These are phyloP conservation scores for Achlya flavicornis DNA, from an alignment of 2,888 invertebrate species.

Conservation along the genomic window DNA sequence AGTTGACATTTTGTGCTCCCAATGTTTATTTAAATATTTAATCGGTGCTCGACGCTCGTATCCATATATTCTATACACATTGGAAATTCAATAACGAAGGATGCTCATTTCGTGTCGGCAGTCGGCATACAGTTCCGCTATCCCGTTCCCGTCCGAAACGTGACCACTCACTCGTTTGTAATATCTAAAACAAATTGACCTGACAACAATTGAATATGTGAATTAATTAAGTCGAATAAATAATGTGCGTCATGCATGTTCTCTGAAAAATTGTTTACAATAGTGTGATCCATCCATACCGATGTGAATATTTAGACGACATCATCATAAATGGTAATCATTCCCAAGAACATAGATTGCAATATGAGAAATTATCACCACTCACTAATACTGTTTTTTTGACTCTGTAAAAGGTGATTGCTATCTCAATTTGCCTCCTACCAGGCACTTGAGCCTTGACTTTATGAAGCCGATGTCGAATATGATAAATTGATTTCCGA, in stretches of 20 bases:
- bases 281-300: not conserved
- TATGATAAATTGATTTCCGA: conserved; percentile 17
- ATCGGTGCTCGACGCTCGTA: conserved; percentile 25
- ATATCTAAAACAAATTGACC: not conserved
- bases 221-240: not conserved
- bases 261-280: conserved; percentile 6
- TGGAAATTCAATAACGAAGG: conserved; percentile 1
- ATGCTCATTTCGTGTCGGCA: conserved; percentile 5
- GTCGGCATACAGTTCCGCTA: not conserved
- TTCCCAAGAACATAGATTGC: not conserved
- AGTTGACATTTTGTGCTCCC: conserved; percentile 53
- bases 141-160: not conserved
- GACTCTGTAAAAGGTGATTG: not conserved
- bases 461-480: too few relatives aligned
- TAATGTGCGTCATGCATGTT: conserved; percentile 1
- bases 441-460: too few relatives aligned
- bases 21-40: conserved; percentile 29
- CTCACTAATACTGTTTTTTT: not conserved
- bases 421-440: not conserved
- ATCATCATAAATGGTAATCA: not conserved
- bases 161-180: not conserved
- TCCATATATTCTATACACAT: conserved; percentile 8
- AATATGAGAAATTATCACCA: not conserved
- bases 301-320: not conserved
- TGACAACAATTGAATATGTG: not conserved